Evolutionary conservation across 2,888 invertebrate species (phyloP), one percentile per base, ranked within the genome.

Genomic region (Euzophera pinguis): DNA sequence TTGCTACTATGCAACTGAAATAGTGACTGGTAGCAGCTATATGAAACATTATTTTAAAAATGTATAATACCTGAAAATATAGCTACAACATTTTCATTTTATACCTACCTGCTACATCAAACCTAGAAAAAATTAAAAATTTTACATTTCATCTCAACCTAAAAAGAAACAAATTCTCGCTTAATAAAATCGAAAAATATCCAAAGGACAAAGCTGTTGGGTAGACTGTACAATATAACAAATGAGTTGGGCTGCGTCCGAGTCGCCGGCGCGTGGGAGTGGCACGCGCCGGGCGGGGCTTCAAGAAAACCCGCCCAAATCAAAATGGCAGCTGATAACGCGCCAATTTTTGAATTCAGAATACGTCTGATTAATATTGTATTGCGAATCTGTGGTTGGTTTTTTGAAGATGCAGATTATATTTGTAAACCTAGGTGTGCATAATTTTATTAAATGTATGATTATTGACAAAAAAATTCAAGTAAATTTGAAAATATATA

Each of bases 281-380:
- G 88, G 89, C 81, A 67, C 78, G 75, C 68, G 77, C 75, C 83
- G 84, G 91, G 92, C 91, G 89, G 88, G 80, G 81, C 90, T 64
- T 58, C 81, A 75, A 80, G 84, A 85, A 87, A 74, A 74, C 71
- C 86, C 91, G 91, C 92, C 92, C 85, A 73, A 85, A 91, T 90
- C 91, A 91, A 91, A 90, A 91, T 91, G 92, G 92, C 91, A 81
- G 81, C 81, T 74, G 78, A 80, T 80, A 78, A 81, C 90, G 91
- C 91, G 92, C 91, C 92, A 92, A 92, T 73, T 78, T 88, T 88
- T 78, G 76, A 90, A 87, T 82, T 82, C 68, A 52, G 60, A 71
- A 64, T 63, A 63, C 54, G 42, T 58, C 58, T 49, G 49, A 52
- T 52, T 47, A 52, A 43, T 22, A 37, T 47, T 49, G 37, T 22